Base-by-base conservation (phyloP, 1,140 invertebrate species). In the Physella acuta region DNA sequence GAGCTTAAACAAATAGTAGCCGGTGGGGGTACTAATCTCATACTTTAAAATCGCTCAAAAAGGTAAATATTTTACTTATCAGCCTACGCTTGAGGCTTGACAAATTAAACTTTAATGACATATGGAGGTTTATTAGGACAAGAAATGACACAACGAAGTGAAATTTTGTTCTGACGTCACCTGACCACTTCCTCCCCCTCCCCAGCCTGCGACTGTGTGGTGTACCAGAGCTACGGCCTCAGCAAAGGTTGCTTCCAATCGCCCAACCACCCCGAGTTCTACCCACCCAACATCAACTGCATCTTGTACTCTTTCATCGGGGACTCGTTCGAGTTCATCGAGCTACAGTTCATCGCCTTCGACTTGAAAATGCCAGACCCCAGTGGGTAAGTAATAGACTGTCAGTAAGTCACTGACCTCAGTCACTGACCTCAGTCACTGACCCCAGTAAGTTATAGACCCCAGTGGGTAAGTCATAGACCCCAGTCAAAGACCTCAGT, bases 301-400 rank as follows among this genome's bases (percentile, higher is more conserved):
- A 88, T 94, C 34, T 88, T 94, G n/a, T 94, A 93, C 85, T 93
- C 92, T 14, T 94, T 94, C 84, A 84, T 91, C 64, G 92, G 90
- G 1, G 89, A 89, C 60, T 86, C 89, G 0, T 89, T 92, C 77
- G 90, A 94, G 85, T 92, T 94, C 72, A 89, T 94, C 61, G 90
- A 94, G 82, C 85, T 94, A 28, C 89, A 89, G 24, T 93, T 94
- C 83, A 88, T 91, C 58, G 90, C 93, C 75, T 93, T 94, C 82
- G 89, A 93, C 81, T 86, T 92, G 36, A 89, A 85, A 70, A 78
- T 76, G 61, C 71, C 75, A 20, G 71, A 34, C 28, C 74, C 74
- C 30, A 74, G 74, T 31, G 79, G 68, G 76, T 78, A 68, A 75
- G 78, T 72, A n/a, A n/a, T n/a, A n/a, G n/a, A n/a, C n/a, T n/a